phyloP scores from a whole-genome alignment of 1,140 invertebrate genomes.

The Orius insidiosus region DNA sequence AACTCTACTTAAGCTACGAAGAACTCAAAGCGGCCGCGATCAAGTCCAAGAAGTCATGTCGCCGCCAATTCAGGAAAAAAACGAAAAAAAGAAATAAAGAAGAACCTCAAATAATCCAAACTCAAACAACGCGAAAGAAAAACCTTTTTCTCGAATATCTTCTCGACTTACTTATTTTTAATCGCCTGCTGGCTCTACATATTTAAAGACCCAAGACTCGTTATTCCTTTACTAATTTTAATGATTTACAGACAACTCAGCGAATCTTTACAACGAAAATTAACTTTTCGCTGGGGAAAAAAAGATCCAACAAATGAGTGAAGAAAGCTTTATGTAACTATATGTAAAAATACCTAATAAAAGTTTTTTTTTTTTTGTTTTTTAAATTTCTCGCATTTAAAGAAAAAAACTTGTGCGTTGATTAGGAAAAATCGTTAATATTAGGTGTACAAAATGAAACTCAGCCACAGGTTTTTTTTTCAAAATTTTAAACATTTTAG shows the following conservation, averaged over 20 bases:
- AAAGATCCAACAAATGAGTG: conserved; percentile 1
- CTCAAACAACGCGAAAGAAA: conserved; percentile 8
- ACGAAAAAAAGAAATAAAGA: not conserved
- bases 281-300: conserved; percentile 17
- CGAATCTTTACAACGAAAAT: conserved; percentile 32
- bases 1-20: conserved; percentile 40
- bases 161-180: conserved; percentile 23
- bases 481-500: too few species aligned
- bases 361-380: too few species aligned
- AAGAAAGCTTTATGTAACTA: conserved; percentile 23
- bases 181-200: conserved; percentile 60
- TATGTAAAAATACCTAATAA: too few species aligned
- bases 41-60: conserved; percentile 17
- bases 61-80: not conserved
- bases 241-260: conserved; percentile 57
- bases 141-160: conserved; percentile 18
- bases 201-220: conserved; percentile 57
- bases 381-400: too few species aligned
- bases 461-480: too few species aligned
- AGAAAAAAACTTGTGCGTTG: too few species aligned
- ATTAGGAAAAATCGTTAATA: too few species aligned
- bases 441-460: too few species aligned
- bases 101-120: not conserved
- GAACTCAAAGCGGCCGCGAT: conserved; percentile 40
- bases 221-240: conserved; percentile 53